A percentile compares a stretch with the other conserved stretches of the same genome.
These are phyloP conservation scores for Ips typographus DNA, from an alignment of 1,140 invertebrate genomes.

Conservation along the genomic window DNA sequence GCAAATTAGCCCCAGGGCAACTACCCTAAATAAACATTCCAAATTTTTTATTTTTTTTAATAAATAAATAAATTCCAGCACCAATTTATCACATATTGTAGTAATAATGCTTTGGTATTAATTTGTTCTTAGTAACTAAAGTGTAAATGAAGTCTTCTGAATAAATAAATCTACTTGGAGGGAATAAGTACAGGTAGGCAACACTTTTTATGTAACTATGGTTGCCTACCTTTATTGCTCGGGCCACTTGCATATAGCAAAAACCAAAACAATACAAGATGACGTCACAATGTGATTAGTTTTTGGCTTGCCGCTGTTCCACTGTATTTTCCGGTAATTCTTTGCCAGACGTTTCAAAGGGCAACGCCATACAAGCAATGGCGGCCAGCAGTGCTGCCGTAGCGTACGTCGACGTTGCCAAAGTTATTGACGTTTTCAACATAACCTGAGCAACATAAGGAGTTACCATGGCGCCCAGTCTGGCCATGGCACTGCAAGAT, in stretches of 20 bases:
- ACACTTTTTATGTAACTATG: too few relatives aligned
- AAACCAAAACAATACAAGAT: not conserved
- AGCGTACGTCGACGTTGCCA: slow-evolving; percentile 74
- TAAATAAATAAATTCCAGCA: slow-evolving; percentile 4
- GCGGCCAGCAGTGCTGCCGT: slow-evolving; percentile 72
- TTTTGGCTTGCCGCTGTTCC: slow-evolving; percentile 19
- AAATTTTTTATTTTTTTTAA: not conserved
- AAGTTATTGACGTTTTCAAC: slow-evolving; percentile 68
- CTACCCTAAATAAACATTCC: slow-evolving; percentile 37
- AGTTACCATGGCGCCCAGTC: slow-evolving; percentile 89
- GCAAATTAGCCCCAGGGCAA: slow-evolving; percentile 54
- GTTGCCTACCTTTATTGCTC: too few relatives aligned
- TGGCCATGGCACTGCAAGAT: slow-evolving; percentile 85
- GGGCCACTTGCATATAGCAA: too few relatives aligned
- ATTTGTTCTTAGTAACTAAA: too few relatives aligned
- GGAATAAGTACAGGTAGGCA: too few relatives aligned
- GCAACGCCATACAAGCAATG: slow-evolving; percentile 71
- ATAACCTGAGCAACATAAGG: slow-evolving; percentile 88
- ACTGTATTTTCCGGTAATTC: slow-evolving; percentile 60
- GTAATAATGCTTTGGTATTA: too few relatives aligned
- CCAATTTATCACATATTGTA: slow-evolving; percentile 10
- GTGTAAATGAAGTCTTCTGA: too few relatives aligned
- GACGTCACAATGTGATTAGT: not conserved
- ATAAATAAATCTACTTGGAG: too few relatives aligned
- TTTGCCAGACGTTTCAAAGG: slow-evolving; percentile 77